Base-by-base conservation (phyloP, 1,140 invertebrate species). In the Metopolophium dirhodum region DNA sequence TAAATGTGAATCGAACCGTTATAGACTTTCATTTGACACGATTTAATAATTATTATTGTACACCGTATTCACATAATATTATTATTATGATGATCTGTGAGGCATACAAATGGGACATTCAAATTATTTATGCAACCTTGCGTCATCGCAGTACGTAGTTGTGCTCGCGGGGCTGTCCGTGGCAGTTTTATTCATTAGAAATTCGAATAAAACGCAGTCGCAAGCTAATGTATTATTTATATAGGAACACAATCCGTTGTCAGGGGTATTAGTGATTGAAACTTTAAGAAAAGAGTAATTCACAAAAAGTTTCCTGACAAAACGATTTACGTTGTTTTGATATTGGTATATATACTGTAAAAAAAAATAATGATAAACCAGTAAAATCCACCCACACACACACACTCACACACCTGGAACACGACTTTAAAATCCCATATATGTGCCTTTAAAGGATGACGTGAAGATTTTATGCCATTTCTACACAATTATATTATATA, bases 41-140 rank as follows among this genome's bases (percentile, higher is more conserved):
- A 77, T 77, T 77, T 77, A n/a, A n/a, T 77, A 77, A 77, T 77
- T 77, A 61, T 61, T 61, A 77, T 77, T n/a, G 61, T n/a, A n/a
- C 14, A 7, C 14, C 30, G 61, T 77, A 77, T n/a, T n/a, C 14
- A n/a, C 57, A 14, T 54, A 54, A 18, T 51, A 51, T 51, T 51
- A 51, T 51, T 14, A 51, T 51, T 14, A 51, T 51, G 9, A 61
- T 77, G 3, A n/a, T 77, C 30, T 18, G 61, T 7, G 14, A 20
- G 14, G n/a, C 30, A n/a, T 26, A 23, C 30, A 30, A 54, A 77
- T 77, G 61, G 14, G 61, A 77, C 61, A 0, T 7, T 18, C 14
- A n/a, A 77, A 77, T 77, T 77, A 77, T 77, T n/a, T 77, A 77
- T 77, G 23, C 30, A 35, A n/a, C n/a, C 30, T 30, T 68, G 61